phyloP scores from a whole-genome alignment of 2,113 vertebrate genomes.

The Microtus oregoni region DNA sequence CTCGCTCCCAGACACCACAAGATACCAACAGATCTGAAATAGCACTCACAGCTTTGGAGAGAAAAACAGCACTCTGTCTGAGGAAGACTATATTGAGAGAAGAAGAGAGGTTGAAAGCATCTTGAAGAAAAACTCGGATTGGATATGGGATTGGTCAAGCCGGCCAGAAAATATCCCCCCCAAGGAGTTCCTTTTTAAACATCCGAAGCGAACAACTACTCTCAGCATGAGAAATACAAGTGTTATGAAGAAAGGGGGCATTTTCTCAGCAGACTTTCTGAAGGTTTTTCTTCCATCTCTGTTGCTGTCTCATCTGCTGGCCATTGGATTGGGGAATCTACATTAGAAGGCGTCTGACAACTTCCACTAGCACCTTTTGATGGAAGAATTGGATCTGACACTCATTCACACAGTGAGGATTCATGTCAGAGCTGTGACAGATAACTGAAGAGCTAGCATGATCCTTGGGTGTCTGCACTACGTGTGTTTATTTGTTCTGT shows the following conservation, averaged over 20 bases:
- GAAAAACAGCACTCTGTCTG: constrained; percentile 95
- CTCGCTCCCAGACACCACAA: constrained; percentile 94
- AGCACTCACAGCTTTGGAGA: constrained; percentile 89
- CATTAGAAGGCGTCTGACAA: constrained; percentile 93
- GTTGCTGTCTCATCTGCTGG: constrained; percentile 95
- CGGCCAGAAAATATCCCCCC: constrained; percentile 95
- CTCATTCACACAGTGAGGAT: fast-evolving
- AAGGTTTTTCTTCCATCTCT: too few species aligned
- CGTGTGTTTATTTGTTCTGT: background rate
- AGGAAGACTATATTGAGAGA: constrained; percentile 95
- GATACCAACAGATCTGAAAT: constrained; percentile 89
- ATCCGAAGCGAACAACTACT: too few species aligned
- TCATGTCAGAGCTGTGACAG: background rate
- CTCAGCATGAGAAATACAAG: too few species aligned
- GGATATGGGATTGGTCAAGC: constrained; percentile 98
- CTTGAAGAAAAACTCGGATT: constrained; percentile 94
- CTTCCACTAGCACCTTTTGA: constrained; percentile 91
- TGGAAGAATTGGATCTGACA: fast-evolving
- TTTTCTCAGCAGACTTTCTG: too few species aligned
- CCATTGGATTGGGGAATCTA: constrained; percentile 96
- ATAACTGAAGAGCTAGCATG: fast-evolving
- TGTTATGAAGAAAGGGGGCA: too few species aligned
- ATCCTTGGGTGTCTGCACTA: background rate
- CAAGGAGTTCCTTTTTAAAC: constrained; percentile 96
- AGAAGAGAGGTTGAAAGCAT: constrained; percentile 93